Base-by-base conservation (phyloP, 2,888 invertebrate genomes). In the Drosophila austrosaltans region DNA sequence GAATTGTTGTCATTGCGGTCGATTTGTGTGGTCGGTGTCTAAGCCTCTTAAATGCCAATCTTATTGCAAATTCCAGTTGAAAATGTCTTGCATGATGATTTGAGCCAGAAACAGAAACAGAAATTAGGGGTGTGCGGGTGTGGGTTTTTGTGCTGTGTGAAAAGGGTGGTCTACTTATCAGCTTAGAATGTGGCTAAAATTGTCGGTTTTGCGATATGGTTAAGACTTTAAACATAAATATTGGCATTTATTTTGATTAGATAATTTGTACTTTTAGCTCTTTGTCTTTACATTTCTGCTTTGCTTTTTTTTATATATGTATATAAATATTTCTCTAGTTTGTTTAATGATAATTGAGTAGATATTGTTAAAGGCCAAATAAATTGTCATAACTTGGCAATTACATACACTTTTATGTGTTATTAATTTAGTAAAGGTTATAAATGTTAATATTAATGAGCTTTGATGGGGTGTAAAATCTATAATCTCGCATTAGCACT, bases 1-100 rank as follows among this genome's bases (percentile, higher is more conserved):
- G 74, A 74, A 36, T 62, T 53, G 40, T 53, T 8, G 62, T 36
- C 74, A 73, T 72, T 74, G 57, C 22, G 57, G 57, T 57, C 39
- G 22, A 25, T 22, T 22, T 57, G 36, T 57, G 57, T 57, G 54
- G 30, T n/a, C 16, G 42, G n/a, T 63, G 72, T 59, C 48, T 48
- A 48, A 48, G 48, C 48, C 25, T 48, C 48, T 48, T 48, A 48
- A 48, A 48, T 48, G 44, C 44, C 44, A 48, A 48, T 48, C 44
- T 48, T 48, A 48, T 48, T 48, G 48, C 22, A 48, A 48, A 48
- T 48, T 48, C 48, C 48, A 25, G 10, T 10, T 25, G 48, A 48
- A 48, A 48, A 25, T 48, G 25, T 48, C 25, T 48, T 48, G 8
- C 2, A 48, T 2, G 36, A 36, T 36, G 10, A 36, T 36, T 8